phyloP scores from a whole-genome alignment of 2,888 invertebrate genomes.

The Noctua comes region DNA sequence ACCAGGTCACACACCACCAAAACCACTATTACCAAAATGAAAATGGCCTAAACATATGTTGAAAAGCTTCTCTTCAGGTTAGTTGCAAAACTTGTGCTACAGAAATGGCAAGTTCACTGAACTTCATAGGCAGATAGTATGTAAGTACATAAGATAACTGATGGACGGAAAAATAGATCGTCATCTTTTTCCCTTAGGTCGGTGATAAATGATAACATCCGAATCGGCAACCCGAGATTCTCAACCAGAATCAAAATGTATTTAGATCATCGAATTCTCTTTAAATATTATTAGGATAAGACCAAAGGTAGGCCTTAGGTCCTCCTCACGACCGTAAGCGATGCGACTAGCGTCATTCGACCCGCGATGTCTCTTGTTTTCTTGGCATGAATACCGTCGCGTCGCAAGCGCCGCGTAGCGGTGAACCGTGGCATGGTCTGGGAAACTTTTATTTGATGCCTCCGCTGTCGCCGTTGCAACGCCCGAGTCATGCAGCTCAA shows the following conservation, averaged over 20 bases:
- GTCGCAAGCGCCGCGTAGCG: not conserved
- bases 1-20: too few species aligned
- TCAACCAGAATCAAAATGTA: not conserved
- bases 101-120: constrained; percentile 3
- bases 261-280: not conserved
- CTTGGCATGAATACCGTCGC: too few species aligned
- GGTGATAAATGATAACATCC: constrained; percentile 29
- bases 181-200: constrained; percentile 20
- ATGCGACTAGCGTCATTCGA: not conserved
- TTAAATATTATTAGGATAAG: not conserved
- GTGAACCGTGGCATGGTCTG: not conserved
- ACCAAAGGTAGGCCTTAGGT: not conserved
- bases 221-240: constrained; percentile 4
- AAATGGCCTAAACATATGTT: not conserved
- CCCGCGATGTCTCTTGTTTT: not conserved
- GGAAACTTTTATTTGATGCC: not conserved
- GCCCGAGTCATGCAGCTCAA: not conserved
- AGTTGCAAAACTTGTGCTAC: not conserved
- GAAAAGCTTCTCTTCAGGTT: not conserved
- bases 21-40: too few species aligned
- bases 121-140: not conserved
- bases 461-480: not conserved
- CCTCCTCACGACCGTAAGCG: not conserved
- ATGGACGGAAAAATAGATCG: constrained; percentile 28
- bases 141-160: not conserved